Percentiles rank a stretch among this genome's conserved stretches.
Conservation (phyloP, 2,797 vertebrate species). For the Acanthis flammea region DNA sequence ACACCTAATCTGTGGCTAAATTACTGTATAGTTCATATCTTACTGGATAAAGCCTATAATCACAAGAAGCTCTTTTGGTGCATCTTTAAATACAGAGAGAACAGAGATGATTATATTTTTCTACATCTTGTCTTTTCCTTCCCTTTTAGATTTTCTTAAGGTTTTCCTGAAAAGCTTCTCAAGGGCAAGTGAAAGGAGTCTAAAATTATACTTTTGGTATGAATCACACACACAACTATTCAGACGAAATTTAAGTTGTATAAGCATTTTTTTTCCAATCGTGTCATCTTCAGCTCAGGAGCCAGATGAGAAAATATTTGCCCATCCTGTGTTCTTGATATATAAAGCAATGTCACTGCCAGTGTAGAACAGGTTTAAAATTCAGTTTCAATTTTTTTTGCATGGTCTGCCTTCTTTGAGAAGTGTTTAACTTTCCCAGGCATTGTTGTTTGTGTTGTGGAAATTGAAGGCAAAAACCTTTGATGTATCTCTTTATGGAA, state of each 20-base stretch:
- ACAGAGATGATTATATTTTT: not conserved
- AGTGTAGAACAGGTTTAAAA: not conserved
- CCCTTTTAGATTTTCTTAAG: not conserved
- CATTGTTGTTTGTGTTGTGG: not conserved
- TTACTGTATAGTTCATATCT: not conserved
- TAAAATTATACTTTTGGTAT: constrained; percentile 17
- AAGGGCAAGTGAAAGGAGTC: constrained; percentile 18
- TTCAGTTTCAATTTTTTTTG: not conserved
- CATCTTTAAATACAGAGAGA: not conserved
- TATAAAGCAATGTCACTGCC: not conserved
- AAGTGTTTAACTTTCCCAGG: not conserved
- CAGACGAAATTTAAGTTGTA: constrained; percentile 2
- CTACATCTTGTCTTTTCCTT: not conserved
- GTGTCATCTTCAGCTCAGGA: not conserved
- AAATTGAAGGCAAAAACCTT: not conserved
- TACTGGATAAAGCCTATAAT: not conserved
- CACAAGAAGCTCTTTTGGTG: not conserved
- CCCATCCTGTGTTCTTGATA: not conserved
- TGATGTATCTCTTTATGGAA: not conserved
- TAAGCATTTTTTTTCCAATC: constrained; percentile 13
- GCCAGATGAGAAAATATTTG: constrained; percentile 32
- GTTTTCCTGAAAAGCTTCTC: constrained; percentile 8
- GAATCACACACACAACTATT: constrained; percentile 1
- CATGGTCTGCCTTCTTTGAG: not conserved
- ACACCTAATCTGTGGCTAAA: not conserved